A percentile compares a stretch with the other conserved stretches of the same genome.
These are phyloP conservation scores for Coregonus ussuriensis DNA, from an alignment of 2,797 vertebrate genomes.

Conservation along the genomic window DNA sequence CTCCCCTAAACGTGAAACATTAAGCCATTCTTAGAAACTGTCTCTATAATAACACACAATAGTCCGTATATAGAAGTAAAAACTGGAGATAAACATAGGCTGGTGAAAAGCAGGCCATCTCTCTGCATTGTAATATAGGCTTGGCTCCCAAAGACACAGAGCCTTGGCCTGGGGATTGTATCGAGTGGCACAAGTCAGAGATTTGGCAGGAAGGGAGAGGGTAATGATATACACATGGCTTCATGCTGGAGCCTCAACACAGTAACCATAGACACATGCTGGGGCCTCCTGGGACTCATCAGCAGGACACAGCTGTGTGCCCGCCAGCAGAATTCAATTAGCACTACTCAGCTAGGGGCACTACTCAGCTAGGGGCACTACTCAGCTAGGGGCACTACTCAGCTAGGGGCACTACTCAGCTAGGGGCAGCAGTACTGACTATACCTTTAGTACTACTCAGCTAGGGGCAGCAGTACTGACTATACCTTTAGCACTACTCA, in stretches of 20 bases:
- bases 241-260: constrained; percentile 76
- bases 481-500: too few relatives aligned
- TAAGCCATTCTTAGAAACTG: neutral
- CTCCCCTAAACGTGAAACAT: constrained; percentile 14
- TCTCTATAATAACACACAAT: constrained; percentile 5
- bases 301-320: constrained; percentile 80
- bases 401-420: neutral
- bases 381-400: neutral
- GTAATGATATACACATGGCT: constrained; percentile 80
- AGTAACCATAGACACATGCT: constrained; percentile 83
- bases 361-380: neutral
- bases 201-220: constrained; percentile 40
- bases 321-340: constrained; percentile 82
- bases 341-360: constrained; percentile 46
- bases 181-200: constrained; percentile 33
- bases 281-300: constrained; percentile 79
- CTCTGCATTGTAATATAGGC: constrained; percentile 37
- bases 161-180: constrained; percentile 25
- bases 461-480: too few relatives aligned
- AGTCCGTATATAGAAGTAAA: neutral
- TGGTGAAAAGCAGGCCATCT: neutral
- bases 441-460: too few relatives aligned
- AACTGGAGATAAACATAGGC: constrained; percentile 7
- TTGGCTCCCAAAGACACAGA: constrained; percentile 31
- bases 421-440: neutral